phyloP scores from a whole-genome alignment of 2,888 invertebrate genomes.

The Brachyptera risi region DNA sequence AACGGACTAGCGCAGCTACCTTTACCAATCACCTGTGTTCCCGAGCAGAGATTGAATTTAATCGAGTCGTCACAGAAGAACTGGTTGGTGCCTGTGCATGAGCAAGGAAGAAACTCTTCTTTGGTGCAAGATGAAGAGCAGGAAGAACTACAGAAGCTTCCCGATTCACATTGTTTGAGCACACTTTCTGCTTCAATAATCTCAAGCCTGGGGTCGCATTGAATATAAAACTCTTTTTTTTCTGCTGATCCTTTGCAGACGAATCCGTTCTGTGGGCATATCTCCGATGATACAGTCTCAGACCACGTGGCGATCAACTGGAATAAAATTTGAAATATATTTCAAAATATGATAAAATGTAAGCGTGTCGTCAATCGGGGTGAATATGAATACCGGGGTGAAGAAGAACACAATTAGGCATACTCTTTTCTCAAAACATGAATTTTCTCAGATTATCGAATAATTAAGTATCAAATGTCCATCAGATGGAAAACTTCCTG shows the following conservation, averaged over 20 bases:
- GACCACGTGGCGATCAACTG: background rate
- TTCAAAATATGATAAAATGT: no score
- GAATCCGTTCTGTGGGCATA: background rate
- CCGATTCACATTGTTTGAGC: background rate
- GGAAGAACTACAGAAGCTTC: background rate
- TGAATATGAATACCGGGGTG: no score
- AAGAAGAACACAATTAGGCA: no score
- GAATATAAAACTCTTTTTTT: background rate
- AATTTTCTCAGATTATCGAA: no score
- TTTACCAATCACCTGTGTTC: background rate
- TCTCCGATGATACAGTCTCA: background rate
- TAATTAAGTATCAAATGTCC: no score
- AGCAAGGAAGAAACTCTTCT: background rate
- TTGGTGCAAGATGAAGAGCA: background rate
- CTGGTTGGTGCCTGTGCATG: background rate
- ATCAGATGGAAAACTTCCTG: no score
- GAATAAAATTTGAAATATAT: no score
- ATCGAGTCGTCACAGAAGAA: background rate
- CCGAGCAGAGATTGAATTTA: background rate
- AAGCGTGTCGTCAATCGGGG: no score
- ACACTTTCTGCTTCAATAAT: background rate
- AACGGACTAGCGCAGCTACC: background rate
- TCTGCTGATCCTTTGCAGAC: background rate
- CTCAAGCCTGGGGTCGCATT: background rate
- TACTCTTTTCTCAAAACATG: no score